These are phyloP conservation scores for Bettongia penicillata DNA, from an alignment of 2,113 vertebrate species.

Conservation along the genomic window DNA sequence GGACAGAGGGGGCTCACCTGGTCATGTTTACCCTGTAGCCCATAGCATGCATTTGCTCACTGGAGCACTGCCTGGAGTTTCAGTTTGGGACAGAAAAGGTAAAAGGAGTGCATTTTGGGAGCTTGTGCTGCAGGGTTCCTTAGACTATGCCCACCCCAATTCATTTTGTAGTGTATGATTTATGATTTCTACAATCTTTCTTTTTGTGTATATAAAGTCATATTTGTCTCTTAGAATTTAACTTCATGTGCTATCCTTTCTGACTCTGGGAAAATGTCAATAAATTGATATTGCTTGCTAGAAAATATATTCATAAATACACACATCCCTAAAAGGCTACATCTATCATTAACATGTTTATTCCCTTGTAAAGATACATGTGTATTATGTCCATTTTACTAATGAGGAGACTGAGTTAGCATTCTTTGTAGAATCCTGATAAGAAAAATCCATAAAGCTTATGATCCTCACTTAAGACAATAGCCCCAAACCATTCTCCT, in stretches of 20 bases:
- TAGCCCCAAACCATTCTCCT: background rate
- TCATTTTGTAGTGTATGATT: background rate
- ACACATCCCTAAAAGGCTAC: background rate
- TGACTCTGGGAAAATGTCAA: background rate
- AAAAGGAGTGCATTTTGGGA: constrained; percentile 21
- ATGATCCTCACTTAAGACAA: background rate
- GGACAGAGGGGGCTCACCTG: constrained; percentile 39
- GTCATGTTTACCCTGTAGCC: background rate
- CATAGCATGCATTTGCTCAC: background rate
- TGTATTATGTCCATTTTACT: background rate
- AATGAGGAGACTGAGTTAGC: background rate
- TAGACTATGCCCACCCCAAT: background rate
- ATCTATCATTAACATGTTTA: background rate
- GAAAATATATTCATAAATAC: background rate
- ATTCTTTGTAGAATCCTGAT: background rate
- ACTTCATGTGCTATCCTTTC: background rate
- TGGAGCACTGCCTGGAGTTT: constrained; percentile 31
- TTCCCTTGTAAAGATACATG: background rate
- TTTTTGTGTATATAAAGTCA: background rate
- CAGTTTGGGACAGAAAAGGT: constrained; percentile 14
- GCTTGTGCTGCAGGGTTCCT: background rate
- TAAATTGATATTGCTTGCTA: background rate
- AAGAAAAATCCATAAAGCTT: background rate
- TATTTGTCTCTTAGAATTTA: background rate
- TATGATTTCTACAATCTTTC: background rate